phyloP scores from a whole-genome alignment of 2,888 invertebrate genomes.

The Pollenia angustigena region DNA sequence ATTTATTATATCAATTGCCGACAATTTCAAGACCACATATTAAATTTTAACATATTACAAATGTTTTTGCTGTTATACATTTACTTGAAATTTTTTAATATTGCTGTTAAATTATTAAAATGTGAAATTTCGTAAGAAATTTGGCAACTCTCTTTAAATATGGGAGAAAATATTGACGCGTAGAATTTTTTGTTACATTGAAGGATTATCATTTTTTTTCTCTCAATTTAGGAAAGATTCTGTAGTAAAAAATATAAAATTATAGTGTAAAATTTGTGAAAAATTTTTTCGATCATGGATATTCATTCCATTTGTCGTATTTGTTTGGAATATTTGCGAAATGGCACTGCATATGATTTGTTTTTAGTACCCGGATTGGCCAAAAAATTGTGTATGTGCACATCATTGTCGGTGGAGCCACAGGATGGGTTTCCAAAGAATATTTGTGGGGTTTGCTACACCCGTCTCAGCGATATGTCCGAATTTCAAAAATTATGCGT shows the following conservation, averaged over 20 bases:
- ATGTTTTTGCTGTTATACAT: too few relatives aligned
- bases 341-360: slow-evolving; percentile 79
- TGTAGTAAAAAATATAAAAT: slow-evolving; percentile 47
- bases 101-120: neutral
- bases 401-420: slow-evolving; percentile 80
- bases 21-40: neutral
- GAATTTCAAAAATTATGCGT: slow-evolving; percentile 81
- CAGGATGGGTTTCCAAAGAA: slow-evolving; percentile 82
- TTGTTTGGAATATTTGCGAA: slow-evolving; percentile 79
- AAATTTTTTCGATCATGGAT: slow-evolving; percentile 58
- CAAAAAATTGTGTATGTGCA: slow-evolving; percentile 81
- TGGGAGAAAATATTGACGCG: slow-evolving; percentile 73
- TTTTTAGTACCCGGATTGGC: slow-evolving; percentile 80
- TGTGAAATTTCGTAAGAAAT: neutral
- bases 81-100: too few relatives aligned
- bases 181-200: slow-evolving; percentile 66
- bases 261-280: slow-evolving; percentile 46
- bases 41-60: too few relatives aligned
- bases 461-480: slow-evolving; percentile 80
- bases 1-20: slow-evolving; percentile 1
- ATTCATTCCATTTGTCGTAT: slow-evolving; percentile 82
- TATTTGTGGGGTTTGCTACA: slow-evolving; percentile 80
- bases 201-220: slow-evolving; percentile 68
- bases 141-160: slow-evolving; percentile 67
- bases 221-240: slow-evolving; percentile 48